These are phyloP conservation scores for Neoitamus cyanurus DNA, from an alignment of 2,888 invertebrate genomes.

Conservation along the genomic window DNA sequence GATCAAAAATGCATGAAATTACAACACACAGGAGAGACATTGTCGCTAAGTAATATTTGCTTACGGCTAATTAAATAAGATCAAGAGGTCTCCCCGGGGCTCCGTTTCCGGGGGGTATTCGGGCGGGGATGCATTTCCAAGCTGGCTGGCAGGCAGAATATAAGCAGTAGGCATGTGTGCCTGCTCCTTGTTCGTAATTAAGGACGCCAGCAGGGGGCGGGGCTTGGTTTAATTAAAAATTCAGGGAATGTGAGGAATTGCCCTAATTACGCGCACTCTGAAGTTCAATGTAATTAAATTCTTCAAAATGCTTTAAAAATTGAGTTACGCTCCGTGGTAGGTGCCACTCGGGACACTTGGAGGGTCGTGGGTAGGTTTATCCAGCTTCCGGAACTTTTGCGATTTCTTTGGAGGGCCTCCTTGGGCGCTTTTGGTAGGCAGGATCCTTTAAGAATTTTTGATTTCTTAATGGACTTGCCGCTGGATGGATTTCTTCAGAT, in stretches of 20 bases:
- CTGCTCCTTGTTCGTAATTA: conserved; percentile 14
- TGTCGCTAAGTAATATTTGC: conserved; percentile 52
- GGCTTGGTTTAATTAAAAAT: conserved; percentile 17
- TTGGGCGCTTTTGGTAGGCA: not conserved
- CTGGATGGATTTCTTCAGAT: not conserved
- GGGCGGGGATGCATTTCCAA: not conserved
- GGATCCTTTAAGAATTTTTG: not conserved
- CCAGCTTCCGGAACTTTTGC: not conserved
- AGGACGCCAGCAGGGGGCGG: not conserved
- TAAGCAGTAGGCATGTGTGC: not conserved
- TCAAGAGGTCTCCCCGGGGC: conserved; percentile 29
- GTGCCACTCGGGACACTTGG: not conserved
- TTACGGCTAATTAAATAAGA: conserved; percentile 52
- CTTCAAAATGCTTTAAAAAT: not conserved
- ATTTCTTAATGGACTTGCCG: not conserved
- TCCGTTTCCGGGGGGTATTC: not conserved
- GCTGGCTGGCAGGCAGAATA: not conserved
- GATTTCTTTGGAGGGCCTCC: not conserved
- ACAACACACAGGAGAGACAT: conserved; percentile 52
- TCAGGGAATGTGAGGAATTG: conserved; percentile 28
- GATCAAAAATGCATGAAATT: conserved; percentile 53
- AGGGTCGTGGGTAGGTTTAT: not conserved
- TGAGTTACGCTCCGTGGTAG: not conserved
- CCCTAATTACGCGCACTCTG: conserved; percentile 11
- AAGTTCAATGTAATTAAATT: conserved; percentile 22